A percentile compares a stretch with the other conserved stretches of the same genome.
Conservation (phyloP, 2,888 invertebrate species). For the Thymelicus lineola region DNA sequence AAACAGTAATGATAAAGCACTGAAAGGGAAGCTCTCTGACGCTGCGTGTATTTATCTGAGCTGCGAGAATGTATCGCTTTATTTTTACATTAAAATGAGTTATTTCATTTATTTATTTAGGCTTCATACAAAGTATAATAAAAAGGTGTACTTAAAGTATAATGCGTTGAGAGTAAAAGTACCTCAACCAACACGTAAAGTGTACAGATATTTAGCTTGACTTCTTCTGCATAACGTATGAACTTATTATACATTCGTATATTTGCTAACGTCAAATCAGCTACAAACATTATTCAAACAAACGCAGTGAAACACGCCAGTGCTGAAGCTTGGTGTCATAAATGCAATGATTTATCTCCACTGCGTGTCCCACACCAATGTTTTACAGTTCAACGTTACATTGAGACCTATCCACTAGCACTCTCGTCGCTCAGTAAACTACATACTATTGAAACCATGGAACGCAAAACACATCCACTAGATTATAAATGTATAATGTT, state of each 20-base stretch:
- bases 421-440: background rate
- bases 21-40: slow-evolving; percentile 8
- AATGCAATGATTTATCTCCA: slow-evolving; percentile 30
- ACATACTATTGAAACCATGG: background rate
- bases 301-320: slow-evolving; percentile 45
- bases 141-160: too few relatives aligned
- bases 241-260: too few relatives aligned
- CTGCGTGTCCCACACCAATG: slow-evolving; percentile 15
- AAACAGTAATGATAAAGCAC: slow-evolving; percentile 8
- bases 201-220: too few relatives aligned
- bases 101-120: background rate
- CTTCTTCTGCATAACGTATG: too few relatives aligned
- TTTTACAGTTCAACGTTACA: slow-evolving; percentile 23
- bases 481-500: too few relatives aligned
- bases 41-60: slow-evolving; percentile 6
- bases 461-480: background rate
- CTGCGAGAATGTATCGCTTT: slow-evolving; percentile 1
- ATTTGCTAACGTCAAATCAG: background rate
- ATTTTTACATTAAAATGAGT: background rate
- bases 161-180: too few relatives aligned
- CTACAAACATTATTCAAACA: slow-evolving; percentile 40
- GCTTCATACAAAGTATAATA: too few relatives aligned
- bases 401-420: slow-evolving; percentile 8
- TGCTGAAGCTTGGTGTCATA: slow-evolving; percentile 43
- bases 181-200: too few relatives aligned